phyloP scores from a whole-genome alignment of 2,113 vertebrate species.

The Zosterops borbonicus region DNA sequence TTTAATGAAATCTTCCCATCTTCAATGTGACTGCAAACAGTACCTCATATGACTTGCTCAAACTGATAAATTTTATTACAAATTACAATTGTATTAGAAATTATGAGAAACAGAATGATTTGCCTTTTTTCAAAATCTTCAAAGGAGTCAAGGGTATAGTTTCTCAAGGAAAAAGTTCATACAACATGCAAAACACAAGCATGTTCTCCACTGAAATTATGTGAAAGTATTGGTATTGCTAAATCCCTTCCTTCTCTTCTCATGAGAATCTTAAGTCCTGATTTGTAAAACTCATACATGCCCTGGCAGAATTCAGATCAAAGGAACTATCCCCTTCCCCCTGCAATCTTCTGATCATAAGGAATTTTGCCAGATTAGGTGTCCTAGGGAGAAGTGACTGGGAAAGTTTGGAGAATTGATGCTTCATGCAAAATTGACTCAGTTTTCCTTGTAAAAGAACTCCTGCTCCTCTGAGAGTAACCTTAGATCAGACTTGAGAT shows the following conservation, averaged over 20 bases:
- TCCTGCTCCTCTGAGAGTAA: neutral
- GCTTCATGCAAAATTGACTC: neutral
- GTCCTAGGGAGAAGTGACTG: neutral
- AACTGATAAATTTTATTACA: neutral
- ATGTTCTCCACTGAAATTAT: neutral
- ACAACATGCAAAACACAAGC: slow-evolving; percentile 39
- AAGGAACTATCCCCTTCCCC: neutral
- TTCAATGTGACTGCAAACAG: neutral
- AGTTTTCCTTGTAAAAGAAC: neutral
- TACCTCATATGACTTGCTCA: neutral
- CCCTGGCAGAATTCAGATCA: slow-evolving; percentile 40
- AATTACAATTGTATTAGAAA: neutral
- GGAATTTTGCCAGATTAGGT: slow-evolving; percentile 16
- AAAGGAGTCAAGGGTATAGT: neutral
- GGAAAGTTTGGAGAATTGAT: slow-evolving; percentile 3
- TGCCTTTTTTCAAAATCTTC: neutral
- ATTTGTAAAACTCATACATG: slow-evolving; percentile 29
- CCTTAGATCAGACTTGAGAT: neutral
- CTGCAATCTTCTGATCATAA: neutral
- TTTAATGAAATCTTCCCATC: neutral
- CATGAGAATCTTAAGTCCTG: slow-evolving; percentile 25
- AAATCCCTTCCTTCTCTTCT: slow-evolving; percentile 29
- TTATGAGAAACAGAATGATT: slow-evolving; percentile 24
- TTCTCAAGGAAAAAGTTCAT: slow-evolving; percentile 45
- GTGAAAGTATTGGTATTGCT: slow-evolving; percentile 36